Evolutionary conservation across 2,113 vertebrate species (phyloP).

Genomic region (Muntiacus muntjak): DNA sequence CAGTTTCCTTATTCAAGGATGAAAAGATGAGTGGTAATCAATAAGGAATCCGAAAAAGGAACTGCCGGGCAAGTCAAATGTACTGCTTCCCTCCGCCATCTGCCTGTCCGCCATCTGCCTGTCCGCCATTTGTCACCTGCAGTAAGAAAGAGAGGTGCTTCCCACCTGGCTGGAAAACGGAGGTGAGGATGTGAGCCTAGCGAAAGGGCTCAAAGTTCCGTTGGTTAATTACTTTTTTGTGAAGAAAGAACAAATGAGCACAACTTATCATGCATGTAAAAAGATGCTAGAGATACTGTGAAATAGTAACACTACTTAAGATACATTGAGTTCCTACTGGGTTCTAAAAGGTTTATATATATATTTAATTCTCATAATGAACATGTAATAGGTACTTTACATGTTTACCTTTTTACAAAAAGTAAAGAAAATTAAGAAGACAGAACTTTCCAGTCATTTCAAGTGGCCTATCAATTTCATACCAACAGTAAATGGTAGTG

Average conservation of each 20-base stretch:
- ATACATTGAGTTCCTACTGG: background rate
- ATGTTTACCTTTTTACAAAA: background rate
- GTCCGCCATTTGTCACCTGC: background rate
- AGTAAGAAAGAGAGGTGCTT: background rate
- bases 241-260: background rate
- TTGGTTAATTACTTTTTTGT: background rate
- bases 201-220: background rate
- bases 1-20: background rate
- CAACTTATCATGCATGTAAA: background rate
- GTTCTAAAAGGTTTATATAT: background rate
- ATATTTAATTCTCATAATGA: background rate
- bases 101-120: background rate
- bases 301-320: background rate
- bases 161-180: background rate
- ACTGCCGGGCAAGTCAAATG: background rate
- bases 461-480: background rate
- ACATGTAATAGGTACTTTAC: background rate
- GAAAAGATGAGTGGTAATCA: background rate
- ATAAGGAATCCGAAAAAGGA: background rate
- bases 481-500: background rate
- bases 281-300: background rate
- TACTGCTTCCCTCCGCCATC: accelerated
- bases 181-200: background rate
- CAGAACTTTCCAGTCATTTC: background rate
- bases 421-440: background rate